phyloP scores from a whole-genome alignment of 1,140 invertebrate species.

The Meteorus sp. region DNA sequence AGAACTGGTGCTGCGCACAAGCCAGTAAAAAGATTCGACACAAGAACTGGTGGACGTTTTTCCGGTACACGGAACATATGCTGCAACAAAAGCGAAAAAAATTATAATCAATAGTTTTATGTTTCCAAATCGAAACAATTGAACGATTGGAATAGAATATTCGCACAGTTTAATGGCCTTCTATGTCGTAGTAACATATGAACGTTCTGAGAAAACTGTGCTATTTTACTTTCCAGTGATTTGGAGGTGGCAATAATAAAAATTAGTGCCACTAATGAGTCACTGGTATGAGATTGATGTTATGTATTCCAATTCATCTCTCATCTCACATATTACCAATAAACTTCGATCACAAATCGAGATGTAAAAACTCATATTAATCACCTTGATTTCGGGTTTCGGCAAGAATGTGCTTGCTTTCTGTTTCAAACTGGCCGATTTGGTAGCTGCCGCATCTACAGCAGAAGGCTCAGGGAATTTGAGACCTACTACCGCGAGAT shows the following conservation, averaged over 20 bases:
- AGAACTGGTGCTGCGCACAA: constrained; percentile 82
- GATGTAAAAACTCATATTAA: not conserved
- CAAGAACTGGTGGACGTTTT: constrained; percentile 79
- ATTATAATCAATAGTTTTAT: constrained; percentile 4
- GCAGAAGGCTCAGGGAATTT: constrained; percentile 65
- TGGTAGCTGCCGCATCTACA: constrained; percentile 43
- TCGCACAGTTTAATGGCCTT: not conserved
- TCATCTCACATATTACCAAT: too few species aligned
- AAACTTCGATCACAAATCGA: too few species aligned
- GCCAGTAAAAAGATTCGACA: constrained; percentile 90
- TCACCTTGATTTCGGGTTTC: constrained; percentile 82
- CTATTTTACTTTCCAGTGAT: constrained; percentile 48
- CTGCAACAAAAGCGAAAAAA: constrained; percentile 52
- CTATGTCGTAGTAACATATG: not conserved
- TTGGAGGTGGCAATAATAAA: constrained; percentile 47
- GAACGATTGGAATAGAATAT: too few species aligned
- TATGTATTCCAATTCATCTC: too few species aligned
- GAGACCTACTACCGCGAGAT: constrained; percentile 74
- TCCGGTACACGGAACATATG: constrained; percentile 94
- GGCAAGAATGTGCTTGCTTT: constrained; percentile 58
- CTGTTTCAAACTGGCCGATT: constrained; percentile 49
- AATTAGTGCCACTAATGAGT: constrained; percentile 48
- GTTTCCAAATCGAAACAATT: too few species aligned
- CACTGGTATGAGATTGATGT: constrained; percentile 50
- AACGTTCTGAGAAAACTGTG: not conserved